phyloP scores from a whole-genome alignment of 1,140 invertebrate genomes.

The Heliothis subflexa region DNA sequence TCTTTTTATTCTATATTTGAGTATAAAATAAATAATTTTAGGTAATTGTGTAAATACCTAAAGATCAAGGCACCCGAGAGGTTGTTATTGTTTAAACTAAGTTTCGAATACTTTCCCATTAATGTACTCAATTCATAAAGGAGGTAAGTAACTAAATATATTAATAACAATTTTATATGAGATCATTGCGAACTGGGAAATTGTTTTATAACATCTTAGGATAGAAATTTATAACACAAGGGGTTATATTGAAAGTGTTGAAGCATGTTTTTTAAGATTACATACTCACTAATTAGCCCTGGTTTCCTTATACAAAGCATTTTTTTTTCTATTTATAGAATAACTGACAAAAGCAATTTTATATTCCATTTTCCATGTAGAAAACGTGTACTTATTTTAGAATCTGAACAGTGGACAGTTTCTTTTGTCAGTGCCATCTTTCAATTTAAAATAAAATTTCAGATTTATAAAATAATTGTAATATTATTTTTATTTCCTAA shows the following conservation, averaged over 20 bases:
- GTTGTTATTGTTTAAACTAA: slow-evolving; percentile 66
- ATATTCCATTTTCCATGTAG: slow-evolving; percentile 45
- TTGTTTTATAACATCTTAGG: slow-evolving; percentile 51
- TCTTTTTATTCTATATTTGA: slow-evolving; percentile 57
- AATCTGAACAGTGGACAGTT: slow-evolving; percentile 40
- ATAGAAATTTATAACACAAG: slow-evolving; percentile 49
- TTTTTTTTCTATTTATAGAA: slow-evolving; percentile 46
- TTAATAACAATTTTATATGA: slow-evolving; percentile 55
- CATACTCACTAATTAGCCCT: slow-evolving; percentile 42
- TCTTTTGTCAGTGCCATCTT: slow-evolving; percentile 70
- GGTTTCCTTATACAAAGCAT: slow-evolving; percentile 47
- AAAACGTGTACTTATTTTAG: slow-evolving; percentile 48
- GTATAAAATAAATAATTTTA: slow-evolving; percentile 63
- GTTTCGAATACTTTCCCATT: slow-evolving; percentile 57
- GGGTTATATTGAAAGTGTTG: slow-evolving; percentile 46
- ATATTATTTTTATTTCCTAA: slow-evolving; percentile 64
- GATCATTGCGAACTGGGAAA: slow-evolving; percentile 46
- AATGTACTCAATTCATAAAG: slow-evolving; percentile 57
- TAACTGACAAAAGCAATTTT: slow-evolving; percentile 46
- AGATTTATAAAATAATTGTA: slow-evolving; percentile 53
- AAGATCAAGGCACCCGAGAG: slow-evolving; percentile 70
- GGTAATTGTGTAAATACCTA: slow-evolving; percentile 77
- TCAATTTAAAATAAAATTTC: slow-evolving; percentile 51
- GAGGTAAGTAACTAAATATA: slow-evolving; percentile 58
- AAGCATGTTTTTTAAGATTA: slow-evolving; percentile 41